phyloP scores from a whole-genome alignment of 2,113 vertebrate species.

The Chaetodon trifascialis region DNA sequence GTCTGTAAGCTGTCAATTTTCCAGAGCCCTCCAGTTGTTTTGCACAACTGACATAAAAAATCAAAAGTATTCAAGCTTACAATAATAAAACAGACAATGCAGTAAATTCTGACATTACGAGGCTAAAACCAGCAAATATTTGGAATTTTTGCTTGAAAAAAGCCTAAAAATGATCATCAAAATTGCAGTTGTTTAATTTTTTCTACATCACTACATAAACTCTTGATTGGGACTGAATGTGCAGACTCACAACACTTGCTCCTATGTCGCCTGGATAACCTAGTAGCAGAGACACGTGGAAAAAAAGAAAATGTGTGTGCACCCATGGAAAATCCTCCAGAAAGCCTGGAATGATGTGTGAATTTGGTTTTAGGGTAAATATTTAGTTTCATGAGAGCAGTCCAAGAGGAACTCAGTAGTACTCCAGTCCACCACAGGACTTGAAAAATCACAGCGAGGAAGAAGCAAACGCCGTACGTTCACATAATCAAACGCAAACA shows the following conservation, averaged over 20 bases:
- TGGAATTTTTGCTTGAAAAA: not conserved
- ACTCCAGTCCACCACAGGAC: conserved; percentile 1
- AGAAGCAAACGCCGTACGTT: conserved; percentile 18
- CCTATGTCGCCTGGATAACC: conserved; percentile 14
- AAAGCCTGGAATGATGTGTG: conserved; percentile 33
- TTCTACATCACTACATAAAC: not conserved
- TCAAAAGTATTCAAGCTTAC: too few relatives aligned
- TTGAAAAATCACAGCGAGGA: conserved; percentile 6
- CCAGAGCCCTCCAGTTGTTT: not conserved
- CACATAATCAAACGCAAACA: conserved; percentile 8
- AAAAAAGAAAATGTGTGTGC: conserved; percentile 8
- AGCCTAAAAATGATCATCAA: not conserved
- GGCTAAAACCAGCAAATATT: not conserved
- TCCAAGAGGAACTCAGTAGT: conserved; percentile 36
- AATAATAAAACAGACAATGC: too few relatives aligned
- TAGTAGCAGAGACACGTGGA: not conserved
- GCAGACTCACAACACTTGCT: not conserved
- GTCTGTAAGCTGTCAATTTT: not conserved
- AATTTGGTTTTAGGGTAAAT: conserved; percentile 44
- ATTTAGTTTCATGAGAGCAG: conserved; percentile 47
- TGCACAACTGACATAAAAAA: too few relatives aligned
- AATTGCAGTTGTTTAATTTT: not conserved
- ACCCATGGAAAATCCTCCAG: conserved; percentile 32
- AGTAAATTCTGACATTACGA: not conserved
- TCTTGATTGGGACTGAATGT: not conserved